These are phyloP conservation scores for Thecocarcelia acutangulata DNA, from an alignment of 2,888 invertebrate species.

Conservation along the genomic window DNA sequence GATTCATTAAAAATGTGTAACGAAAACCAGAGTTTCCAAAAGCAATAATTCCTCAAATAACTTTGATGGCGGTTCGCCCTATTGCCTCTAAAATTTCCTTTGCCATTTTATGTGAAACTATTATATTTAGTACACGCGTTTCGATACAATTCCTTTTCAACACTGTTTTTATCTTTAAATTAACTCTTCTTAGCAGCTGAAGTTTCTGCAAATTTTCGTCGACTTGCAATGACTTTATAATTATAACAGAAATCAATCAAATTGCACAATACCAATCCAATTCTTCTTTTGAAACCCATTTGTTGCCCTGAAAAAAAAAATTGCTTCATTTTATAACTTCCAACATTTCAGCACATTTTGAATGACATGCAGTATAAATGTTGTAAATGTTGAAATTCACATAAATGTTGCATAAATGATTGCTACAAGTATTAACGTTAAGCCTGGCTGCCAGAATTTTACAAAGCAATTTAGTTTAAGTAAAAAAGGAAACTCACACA, in stretches of 20 bases:
- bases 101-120: too few relatives aligned
- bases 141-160: constrained; percentile 30
- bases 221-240: constrained; percentile 69
- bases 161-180: constrained; percentile 41
- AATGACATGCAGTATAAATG: constrained; percentile 50
- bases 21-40: too few relatives aligned
- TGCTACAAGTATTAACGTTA: constrained; percentile 9
- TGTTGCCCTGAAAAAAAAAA: not conserved
- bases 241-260: constrained; percentile 68
- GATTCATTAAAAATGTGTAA: too few relatives aligned
- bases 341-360: constrained; percentile 67
- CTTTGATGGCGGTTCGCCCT: too few relatives aligned
- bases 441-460: constrained; percentile 12
- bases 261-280: constrained; percentile 41
- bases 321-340: constrained; percentile 29
- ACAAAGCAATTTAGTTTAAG: constrained; percentile 27
- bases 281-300: constrained; percentile 9
- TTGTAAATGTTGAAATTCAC: constrained; percentile 35
- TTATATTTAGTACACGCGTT: too few relatives aligned
- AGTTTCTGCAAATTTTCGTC: constrained; percentile 67
- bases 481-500: constrained; percentile 1
- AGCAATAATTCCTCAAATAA: too few relatives aligned
- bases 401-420: constrained; percentile 35
- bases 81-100: too few relatives aligned
- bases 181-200: constrained; percentile 64